phyloP scores from a whole-genome alignment of 2,797 vertebrate species.

The Merluccius polli region DNA sequence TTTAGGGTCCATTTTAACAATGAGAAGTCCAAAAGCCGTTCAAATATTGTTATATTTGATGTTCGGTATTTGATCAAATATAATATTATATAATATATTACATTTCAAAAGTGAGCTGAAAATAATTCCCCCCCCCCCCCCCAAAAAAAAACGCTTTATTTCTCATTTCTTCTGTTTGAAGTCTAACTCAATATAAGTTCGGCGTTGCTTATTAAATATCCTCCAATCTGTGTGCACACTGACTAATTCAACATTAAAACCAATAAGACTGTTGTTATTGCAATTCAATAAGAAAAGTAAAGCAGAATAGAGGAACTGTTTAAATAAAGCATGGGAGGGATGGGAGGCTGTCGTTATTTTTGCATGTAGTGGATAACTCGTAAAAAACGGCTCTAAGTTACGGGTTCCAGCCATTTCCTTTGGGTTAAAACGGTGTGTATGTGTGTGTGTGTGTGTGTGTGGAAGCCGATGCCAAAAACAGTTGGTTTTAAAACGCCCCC shows the following conservation, averaged over 20 bases:
- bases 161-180: neutral
- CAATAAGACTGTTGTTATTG: neutral
- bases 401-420: neutral
- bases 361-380: too few relatives aligned
- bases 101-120: too few relatives aligned
- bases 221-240: neutral
- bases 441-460: too few relatives aligned
- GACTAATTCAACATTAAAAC: neutral
- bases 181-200: neutral
- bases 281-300: neutral
- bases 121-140: too few relatives aligned
- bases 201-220: neutral
- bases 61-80: neutral
- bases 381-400: too few relatives aligned
- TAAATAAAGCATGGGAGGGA: neutral
- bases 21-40: neutral
- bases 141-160: neutral
- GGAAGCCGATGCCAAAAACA: too few relatives aligned
- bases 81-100: too few relatives aligned
- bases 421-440: too few relatives aligned
- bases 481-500: too few relatives aligned
- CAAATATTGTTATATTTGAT: too few relatives aligned
- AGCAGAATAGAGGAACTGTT: neutral
- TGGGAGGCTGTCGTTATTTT: too few relatives aligned
- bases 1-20: neutral